Evolutionary conservation across 2,113 vertebrate genomes (phyloP), one percentile per base, ranked within the genome.

Genomic region (Myotis brandtii): DNA sequence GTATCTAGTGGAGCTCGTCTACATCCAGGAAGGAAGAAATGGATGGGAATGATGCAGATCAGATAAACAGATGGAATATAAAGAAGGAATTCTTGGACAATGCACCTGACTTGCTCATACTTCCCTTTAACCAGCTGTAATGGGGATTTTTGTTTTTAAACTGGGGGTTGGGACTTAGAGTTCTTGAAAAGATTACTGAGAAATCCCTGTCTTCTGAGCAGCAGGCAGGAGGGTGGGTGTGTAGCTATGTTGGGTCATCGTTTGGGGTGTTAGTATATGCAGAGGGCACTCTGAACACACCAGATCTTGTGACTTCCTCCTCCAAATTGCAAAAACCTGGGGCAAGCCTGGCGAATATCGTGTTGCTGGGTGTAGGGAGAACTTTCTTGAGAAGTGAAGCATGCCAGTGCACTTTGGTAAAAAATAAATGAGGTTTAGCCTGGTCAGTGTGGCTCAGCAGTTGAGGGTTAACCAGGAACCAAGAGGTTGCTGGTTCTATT

Each of bases 191-290:
- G 8, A 32, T 18, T 1, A 11, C 6, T 27, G 16, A 89, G 91
- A 5, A 64, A 59, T 23, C 0, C 7, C 30, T 16, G 32, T 1
- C 9, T 32, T 27, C 46, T 54, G 9, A 34, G 13, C 16, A 9
- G 25, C 9, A 0, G 3, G 3, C 17, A n/a, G 8, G 8, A 25
- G 25, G 18, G 17, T 1, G 5, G 27, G 3, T 0, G 0, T 9
- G 12, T 27, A 9, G 14, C 1, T 8, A 18, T 5, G 3, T 8
- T 1, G 8, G 9, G 3, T 5, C 5, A 2, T 4, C 0, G 0
- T 43, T 9, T 69, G 73, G 21, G 27, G 6, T 16, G 50, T 59
- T 14, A 0, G 17, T 9, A 34, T 17, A 27, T 20, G 30, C 34
- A 8, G 30, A 69, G 17, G 13, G 4, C 27, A 18, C 43, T n/a